Base-by-base conservation (phyloP, 2,888 invertebrate species). In the Andrena trimmerana region DNA sequence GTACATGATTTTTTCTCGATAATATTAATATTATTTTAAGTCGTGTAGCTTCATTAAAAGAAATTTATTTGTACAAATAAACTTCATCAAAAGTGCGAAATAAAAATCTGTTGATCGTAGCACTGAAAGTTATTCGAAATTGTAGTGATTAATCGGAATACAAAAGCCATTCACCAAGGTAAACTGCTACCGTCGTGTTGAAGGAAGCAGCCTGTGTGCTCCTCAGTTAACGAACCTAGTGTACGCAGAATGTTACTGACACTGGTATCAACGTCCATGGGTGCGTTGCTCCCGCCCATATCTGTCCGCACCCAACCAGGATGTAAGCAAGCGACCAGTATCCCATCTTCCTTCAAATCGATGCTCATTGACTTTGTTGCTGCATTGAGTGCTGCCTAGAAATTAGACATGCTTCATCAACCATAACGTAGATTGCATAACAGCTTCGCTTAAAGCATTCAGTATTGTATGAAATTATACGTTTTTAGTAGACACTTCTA, bases 221-320 rank as follows among this genome's bases (percentile, higher is more conserved):
- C 91, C 85, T 96, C 96, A 33, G 95, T 95, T 6, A 98, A 94
- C 2, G 94, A 94, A 54, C 94, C 91, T 60, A 98, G 93, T 3
- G 97, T 96, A 6, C 95, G 93, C 24, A 98, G 94, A 78, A 98
- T 96, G 24, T 95, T 95, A 0, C 91, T 91, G 5, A 96, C 96
- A 92, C 97, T 97, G 1, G 96, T 95, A 31, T 96, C 95, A 1
- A 97, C 94, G 70, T 96, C 96, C 48, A 98, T 94, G 0, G 97
- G 96, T 0, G 98, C 98, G 86, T 96, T 96, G 54, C 95, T 94
- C 4, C 98, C 98, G 4, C 98, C 98, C 97, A 98, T 97, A 86
- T 97, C 97, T 0, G 98, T 99, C 92, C 96, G 96, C 7, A 98
- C 98, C 98, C 98, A 98, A 2, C 98, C 98, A 0, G 98, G 98